Base-by-base conservation (phyloP, 2,797 vertebrate genomes). In the Hozukius guyotensis region DNA sequence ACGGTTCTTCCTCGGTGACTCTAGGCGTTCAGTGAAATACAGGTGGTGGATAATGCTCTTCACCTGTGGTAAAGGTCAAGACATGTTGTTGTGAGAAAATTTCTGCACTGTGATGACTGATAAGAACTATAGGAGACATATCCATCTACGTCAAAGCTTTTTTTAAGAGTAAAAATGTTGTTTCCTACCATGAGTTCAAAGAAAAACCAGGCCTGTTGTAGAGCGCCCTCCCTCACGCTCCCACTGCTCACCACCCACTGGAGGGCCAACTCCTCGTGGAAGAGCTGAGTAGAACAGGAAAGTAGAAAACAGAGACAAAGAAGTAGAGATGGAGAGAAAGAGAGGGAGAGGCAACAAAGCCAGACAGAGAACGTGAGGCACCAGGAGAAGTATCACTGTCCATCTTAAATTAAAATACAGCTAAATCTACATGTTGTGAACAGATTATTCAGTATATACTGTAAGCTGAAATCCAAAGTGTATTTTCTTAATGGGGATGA, bases 171-270 rank as follows among this genome's bases (percentile, higher is more conserved):
- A 11, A 27, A 29, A 25, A 11, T 36, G 38, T 5, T 5, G 20
- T 88, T 78, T 87, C 97, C 95, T 94, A 99, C 99, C 99, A 99
- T 99, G 72, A 99, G 95, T 88, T 99, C 99, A 79, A 99, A 99
- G 96, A 99, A 99, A 95, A 99, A 99, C 99, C 99, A 99, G 78
- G 98, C 98, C 81, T 99, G 98, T 34, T 99, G 99, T 1, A 99
- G 95, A 57, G 98, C 98, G 1, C 98, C 97, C 71, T 99, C 99
- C 29, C 98, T 96, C 72, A 99, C 98, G 0, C 96, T 97, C 60
- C 99, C 98, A 67, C 98, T 99, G 97, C 98, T 99, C 75, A 99
- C 99, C 36, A 99, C 99, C 99, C 99, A 99, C 93, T 99, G 99
- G 61, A 99, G 93, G 31, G 98, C 99, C 96, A 99, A 94, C 92